Conservation (phyloP, 2,113 vertebrate species). For the Lipotes vexillifer region DNA sequence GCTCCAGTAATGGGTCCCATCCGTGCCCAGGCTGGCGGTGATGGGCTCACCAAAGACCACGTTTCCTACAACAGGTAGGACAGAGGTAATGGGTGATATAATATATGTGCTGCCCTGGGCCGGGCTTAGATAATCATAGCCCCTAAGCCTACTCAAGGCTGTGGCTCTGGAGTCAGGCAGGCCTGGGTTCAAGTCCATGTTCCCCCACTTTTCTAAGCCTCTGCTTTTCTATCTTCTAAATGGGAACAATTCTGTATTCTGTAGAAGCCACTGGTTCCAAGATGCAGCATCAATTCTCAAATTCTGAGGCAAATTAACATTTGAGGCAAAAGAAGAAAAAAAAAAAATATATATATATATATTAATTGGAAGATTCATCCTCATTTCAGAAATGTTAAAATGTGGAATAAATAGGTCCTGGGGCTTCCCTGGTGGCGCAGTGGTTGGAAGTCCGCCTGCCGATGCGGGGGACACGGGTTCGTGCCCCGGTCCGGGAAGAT, state of each 20-base stretch:
- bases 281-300: background rate
- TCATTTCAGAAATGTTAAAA: conserved; percentile 31
- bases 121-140: background rate
- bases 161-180: background rate
- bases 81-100: background rate
- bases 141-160: background rate
- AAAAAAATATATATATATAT: background rate
- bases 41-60: conserved; percentile 98
- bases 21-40: conserved; percentile 94
- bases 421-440: too few relatives aligned
- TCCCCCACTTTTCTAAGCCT: background rate
- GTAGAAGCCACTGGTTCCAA: background rate
- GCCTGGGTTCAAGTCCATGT: background rate
- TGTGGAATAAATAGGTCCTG: background rate
- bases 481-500: too few relatives aligned
- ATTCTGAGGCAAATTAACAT: background rate
- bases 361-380: background rate
- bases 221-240: background rate
- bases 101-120: background rate
- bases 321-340: background rate
- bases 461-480: too few relatives aligned
- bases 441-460: too few relatives aligned
- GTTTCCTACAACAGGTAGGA: conserved; percentile 82
- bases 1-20: conserved; percentile 99
- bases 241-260: background rate